These are phyloP conservation scores for Agrochola macilenta DNA, from an alignment of 2,888 invertebrate species.

Conservation along the genomic window DNA sequence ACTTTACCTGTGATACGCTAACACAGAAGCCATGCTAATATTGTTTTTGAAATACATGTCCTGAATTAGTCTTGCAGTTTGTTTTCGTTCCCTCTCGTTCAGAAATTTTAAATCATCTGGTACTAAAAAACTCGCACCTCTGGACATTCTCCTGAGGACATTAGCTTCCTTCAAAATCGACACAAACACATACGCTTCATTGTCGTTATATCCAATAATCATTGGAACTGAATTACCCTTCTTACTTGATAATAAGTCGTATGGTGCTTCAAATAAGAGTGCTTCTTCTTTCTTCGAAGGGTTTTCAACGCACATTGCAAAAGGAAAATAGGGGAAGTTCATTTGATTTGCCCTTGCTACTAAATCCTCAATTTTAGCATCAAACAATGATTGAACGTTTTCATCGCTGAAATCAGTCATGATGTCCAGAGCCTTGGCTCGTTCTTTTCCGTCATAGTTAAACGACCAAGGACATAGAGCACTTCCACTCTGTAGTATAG, in stretches of 20 bases:
- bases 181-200: conserved; percentile 85
- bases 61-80: conserved; percentile 74
- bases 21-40: conserved; percentile 72
- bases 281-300: conserved; percentile 78
- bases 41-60: conserved; percentile 81
- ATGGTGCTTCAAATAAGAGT: conserved; percentile 78
- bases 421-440: conserved; percentile 72
- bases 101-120: conserved; percentile 81
- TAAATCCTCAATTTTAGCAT: conserved; percentile 72
- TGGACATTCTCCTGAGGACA: conserved; percentile 68
- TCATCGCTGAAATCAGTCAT: conserved; percentile 66
- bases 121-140: conserved; percentile 73
- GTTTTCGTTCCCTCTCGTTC: conserved; percentile 75
- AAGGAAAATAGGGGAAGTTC: conserved; percentile 80
- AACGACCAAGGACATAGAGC: conserved; percentile 84
- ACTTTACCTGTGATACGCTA: conserved; percentile 81
- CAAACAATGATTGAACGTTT: conserved; percentile 62
- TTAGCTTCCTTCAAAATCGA: conserved; percentile 74
- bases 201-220: conserved; percentile 83
- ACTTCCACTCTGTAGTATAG: conserved; percentile 85
- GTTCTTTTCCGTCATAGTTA: conserved; percentile 81
- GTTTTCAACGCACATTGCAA: conserved; percentile 82
- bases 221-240: conserved; percentile 76
- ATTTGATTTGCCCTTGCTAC: conserved; percentile 73
- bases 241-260: conserved; percentile 73